Evolutionary conservation across 2,888 invertebrate species (phyloP).

Genomic region (Aleiodes testaceus): DNA sequence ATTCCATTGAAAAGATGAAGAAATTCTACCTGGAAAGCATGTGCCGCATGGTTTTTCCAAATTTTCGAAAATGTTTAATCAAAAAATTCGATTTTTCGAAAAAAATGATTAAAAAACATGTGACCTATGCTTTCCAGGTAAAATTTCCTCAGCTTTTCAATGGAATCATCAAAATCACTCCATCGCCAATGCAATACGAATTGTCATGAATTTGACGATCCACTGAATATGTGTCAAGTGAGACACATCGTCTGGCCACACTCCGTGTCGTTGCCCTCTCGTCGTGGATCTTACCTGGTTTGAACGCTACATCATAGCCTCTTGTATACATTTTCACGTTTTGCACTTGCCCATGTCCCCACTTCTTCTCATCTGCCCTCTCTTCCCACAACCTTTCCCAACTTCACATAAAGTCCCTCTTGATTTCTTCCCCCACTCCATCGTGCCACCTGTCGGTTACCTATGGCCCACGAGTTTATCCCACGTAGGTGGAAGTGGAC

Average conservation of each 20-base stretch:
- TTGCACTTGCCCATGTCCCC: conserved; percentile 21
- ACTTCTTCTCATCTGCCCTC: neutral
- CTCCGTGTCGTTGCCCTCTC: conserved; percentile 41
- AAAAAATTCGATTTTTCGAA: too few relatives aligned
- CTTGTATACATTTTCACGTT: conserved; percentile 42
- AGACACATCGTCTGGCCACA: conserved; percentile 35
- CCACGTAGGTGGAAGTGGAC: conserved; percentile 43
- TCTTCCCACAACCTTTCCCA: conserved; percentile 18
- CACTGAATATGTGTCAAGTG: conserved; percentile 20
- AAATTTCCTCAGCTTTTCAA: too few relatives aligned
- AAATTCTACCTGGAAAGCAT: too few relatives aligned
- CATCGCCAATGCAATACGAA: too few relatives aligned
- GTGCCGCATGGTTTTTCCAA: too few relatives aligned
- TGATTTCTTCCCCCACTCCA: conserved; percentile 7
- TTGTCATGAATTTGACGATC: neutral
- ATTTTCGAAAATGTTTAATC: too few relatives aligned
- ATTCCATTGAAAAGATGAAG: too few relatives aligned
- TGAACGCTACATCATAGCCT: conserved; percentile 13
- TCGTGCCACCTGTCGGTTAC: conserved; percentile 39
- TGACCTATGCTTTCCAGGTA: too few relatives aligned
- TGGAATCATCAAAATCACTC: too few relatives aligned
- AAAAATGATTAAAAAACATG: too few relatives aligned
- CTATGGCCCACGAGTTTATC: conserved; percentile 31
- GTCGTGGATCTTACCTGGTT: conserved; percentile 42
- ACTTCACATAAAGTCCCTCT: conserved; percentile 15